Base-by-base conservation (phyloP, 2,888 invertebrate species). In the Gnatocerus cornutus region DNA sequence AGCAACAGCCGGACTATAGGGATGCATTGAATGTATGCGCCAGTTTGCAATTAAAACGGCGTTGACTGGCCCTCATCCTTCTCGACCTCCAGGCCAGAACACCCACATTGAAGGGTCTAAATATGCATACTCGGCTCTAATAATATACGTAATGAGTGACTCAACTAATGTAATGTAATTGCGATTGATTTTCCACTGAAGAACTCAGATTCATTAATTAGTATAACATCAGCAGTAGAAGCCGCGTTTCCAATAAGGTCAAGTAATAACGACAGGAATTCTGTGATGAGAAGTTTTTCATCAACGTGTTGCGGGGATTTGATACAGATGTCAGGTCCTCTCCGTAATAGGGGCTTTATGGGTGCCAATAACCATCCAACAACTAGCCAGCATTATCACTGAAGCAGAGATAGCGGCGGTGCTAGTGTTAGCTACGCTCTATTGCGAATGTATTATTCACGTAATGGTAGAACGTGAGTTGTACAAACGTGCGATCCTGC, bases 291-390 rank as follows among this genome's bases (percentile, higher is more conserved):
- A 39, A 52, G 65, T 69, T 69, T 69, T 69, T 65, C 65, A 65
- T 69, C 65, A 69, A 69, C 64, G 69, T 65, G 59, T 65, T 64
- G 69, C 59, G 16, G 74, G 79, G 79, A 80, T 80, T 80, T 78
- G 80, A 79, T 79, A 78, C 78, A 80, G 79, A 80, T 78, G 79
- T 79, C 78, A 78, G 77, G 74, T 72, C 74, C 76, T 78, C 79
- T 76, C 73, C 67, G 78, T 80, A 81, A 81, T 79, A 76, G 76
- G 74, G 76, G 77, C 79, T 81, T 81, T 81, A 80, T 79, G 78
- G 78, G 69, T 79, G 79, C 79, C 82, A 82, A 82, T 83, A 83
- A 83, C 82, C 80, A 76, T 83, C 79, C 79, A 82, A 81, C 83
- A 82, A 79, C 80, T 78, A 78, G 80, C 81, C 79, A 72, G 73